Percentiles rank a stretch among this genome's conserved stretches.
These are phyloP conservation scores for Heteractis magnifica DNA, from an alignment of 92 coral and sea anemone genomes.

Conservation along the genomic window DNA sequence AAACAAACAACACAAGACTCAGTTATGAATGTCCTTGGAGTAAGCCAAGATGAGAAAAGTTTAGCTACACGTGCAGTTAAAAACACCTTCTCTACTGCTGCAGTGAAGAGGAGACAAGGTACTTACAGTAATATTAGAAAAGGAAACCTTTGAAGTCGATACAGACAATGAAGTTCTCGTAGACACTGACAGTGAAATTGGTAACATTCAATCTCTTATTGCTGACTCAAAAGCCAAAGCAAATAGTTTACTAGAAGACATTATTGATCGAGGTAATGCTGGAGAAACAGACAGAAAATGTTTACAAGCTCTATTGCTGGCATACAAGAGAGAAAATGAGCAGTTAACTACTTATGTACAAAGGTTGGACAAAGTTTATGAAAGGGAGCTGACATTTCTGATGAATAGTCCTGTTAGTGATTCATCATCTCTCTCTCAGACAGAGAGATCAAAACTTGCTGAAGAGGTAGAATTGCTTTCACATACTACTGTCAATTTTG, in stretches of 20 bases:
- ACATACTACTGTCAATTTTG: too few relatives aligned
- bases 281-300: not conserved
- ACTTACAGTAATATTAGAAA: conserved; percentile 2
- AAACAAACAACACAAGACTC: conserved; percentile 32
- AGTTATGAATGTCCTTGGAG: conserved; percentile 20
- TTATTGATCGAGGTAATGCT: conserved; percentile 13
- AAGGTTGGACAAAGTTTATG: conserved; percentile 38
- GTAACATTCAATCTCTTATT: conserved; percentile 8
- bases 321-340: conserved; percentile 40
- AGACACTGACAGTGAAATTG: conserved; percentile 24
- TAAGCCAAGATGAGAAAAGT: conserved; percentile 36
- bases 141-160: conserved; percentile 6
- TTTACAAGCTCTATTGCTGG: conserved; percentile 24
- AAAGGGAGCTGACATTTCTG: conserved; percentile 39
- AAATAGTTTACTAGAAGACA: conserved; percentile 6
- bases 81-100: conserved; percentile 38
- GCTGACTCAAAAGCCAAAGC: conserved; percentile 12
- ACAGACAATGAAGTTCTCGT: not conserved
- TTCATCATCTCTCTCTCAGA: conserved; percentile 26
- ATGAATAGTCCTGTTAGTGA: not conserved
- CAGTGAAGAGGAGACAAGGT: conserved; percentile 10
- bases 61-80: conserved; percentile 49
- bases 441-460: conserved; percentile 9
- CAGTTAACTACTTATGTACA: conserved; percentile 30
- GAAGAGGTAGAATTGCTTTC: conserved; percentile 21